Conservation (phyloP, 2,888 invertebrate genomes). For the Spialia ferax region DNA sequence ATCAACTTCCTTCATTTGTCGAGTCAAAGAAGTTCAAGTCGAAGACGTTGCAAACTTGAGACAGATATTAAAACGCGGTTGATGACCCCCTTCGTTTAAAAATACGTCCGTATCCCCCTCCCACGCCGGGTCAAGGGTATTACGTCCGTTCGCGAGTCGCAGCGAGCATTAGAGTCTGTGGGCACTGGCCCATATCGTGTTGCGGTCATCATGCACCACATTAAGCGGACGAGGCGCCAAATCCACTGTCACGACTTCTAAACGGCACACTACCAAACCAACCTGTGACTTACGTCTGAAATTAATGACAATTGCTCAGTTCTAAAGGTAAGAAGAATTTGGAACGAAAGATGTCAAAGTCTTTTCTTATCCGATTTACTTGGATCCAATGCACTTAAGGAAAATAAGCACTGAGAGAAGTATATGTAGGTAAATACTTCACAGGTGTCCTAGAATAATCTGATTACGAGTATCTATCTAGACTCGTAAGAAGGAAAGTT, state of each 20-base stretch:
- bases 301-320: neutral
- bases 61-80: slow-evolving; percentile 58
- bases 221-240: slow-evolving; percentile 41
- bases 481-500: slow-evolving; percentile 61
- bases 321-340: too few species aligned
- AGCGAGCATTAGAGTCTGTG: slow-evolving; percentile 38
- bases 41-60: slow-evolving; percentile 45
- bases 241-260: slow-evolving; percentile 48
- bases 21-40: slow-evolving; percentile 35
- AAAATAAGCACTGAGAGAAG: neutral
- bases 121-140: slow-evolving; percentile 75
- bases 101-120: slow-evolving; percentile 67
- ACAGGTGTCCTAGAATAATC: slow-evolving; percentile 31
- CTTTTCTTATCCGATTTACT: neutral
- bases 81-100: slow-evolving; percentile 71
- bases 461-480: slow-evolving; percentile 26
- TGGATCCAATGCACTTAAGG: neutral
- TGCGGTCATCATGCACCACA: slow-evolving; percentile 43
- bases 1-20: slow-evolving; percentile 44
- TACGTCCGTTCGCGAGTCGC: slow-evolving; percentile 44
- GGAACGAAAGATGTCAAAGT: neutral
- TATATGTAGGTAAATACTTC: slow-evolving; percentile 12
- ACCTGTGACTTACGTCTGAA: slow-evolving; percentile 23
- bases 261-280: slow-evolving; percentile 12
- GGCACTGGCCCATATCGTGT: slow-evolving; percentile 38